Base-by-base conservation (phyloP, 2,113 vertebrate species). In the Platichthys flesus region DNA sequence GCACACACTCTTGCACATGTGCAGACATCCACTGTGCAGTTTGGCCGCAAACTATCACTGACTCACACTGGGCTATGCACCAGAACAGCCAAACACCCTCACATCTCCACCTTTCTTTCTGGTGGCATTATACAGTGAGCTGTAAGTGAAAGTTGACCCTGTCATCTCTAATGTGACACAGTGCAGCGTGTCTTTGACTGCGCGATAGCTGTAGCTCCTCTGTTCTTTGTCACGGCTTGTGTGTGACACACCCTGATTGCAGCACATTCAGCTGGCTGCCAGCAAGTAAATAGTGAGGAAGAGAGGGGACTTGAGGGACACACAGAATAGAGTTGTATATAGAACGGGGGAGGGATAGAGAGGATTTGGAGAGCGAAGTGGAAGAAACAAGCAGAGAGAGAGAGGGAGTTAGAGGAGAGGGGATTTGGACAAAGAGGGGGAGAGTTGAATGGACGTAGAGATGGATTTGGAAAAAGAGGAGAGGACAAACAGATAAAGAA, bases 141-240 rank as follows among this genome's bases (percentile, higher is more conserved):
- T 67, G 67, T 73, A 31, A 74, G 82, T 81, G 85, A 81, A 71
- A 62, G 67, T 76, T 81, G 81, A 82, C 84, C 87, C 75, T 40
- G 66, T 80, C 68, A 79, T 83, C 72, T 89, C 76, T 84, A 79
- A 56, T 42, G 16, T 68, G 72, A 79, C 82, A 77, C 70, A 84
- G 86, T 71, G 66, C 62, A 67, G 13, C 12, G 63, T 82, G 79
- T 81, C 24, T 10, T 58, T 67, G 73, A 78, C 52, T 35, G 63
- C 62, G 20, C 72, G 76, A 88, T 79, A 76, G 78, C 87, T 80
- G 81, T 63, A 13, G 21, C 8, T 56, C 13, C 54, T 16, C 59
- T 67, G 67, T 54, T 87, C n/a, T 72, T 67, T 67, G 51, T 59
- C 52, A 61, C n/a, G 15, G 49, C 51, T 45, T 21, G 5, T 54